Evolutionary conservation across 2,113 vertebrate species (phyloP).

Genomic region (Mugil cephalus): DNA sequence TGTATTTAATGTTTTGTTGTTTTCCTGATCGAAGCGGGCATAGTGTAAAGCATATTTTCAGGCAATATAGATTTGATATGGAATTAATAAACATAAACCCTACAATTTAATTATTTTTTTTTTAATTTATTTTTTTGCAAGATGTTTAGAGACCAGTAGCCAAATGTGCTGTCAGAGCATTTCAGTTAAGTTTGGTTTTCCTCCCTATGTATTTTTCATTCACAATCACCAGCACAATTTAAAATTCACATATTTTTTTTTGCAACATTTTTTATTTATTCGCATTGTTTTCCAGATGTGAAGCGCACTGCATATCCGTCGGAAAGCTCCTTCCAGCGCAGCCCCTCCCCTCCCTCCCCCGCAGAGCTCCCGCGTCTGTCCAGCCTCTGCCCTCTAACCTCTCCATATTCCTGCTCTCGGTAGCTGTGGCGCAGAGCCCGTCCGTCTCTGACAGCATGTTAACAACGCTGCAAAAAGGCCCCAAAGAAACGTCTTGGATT

Average conservation of each 20-base stretch:
- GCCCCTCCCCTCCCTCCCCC: too few relatives aligned
- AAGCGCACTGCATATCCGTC: neutral
- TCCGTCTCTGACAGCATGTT: conserved; percentile 71
- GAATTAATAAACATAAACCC: too few relatives aligned
- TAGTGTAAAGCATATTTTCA: too few relatives aligned
- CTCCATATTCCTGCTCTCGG: conserved; percentile 49
- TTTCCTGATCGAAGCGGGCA: too few relatives aligned
- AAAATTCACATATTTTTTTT: neutral
- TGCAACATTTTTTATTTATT: neutral
- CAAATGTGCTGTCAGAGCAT: neutral
- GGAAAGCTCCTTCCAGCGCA: neutral
- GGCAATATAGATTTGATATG: too few relatives aligned
- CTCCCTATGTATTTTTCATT: too few relatives aligned
- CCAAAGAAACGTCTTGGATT: conserved; percentile 80
- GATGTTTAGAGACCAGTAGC: too few relatives aligned
- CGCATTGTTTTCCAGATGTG: conserved; percentile 19
- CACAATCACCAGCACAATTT: too few relatives aligned
- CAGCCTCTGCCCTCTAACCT: conserved; percentile 57
- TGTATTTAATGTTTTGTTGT: too few relatives aligned
- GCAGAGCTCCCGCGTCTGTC: conserved; percentile 19
- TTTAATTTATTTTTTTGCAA: too few relatives aligned
- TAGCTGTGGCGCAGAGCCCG: conserved; percentile 53
- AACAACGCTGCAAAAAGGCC: conserved; percentile 63
- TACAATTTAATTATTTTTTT: too few relatives aligned
- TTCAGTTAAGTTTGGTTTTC: too few relatives aligned